Conservation (phyloP, 2,113 vertebrate genomes). For the Anas platyrhynchos region DNA sequence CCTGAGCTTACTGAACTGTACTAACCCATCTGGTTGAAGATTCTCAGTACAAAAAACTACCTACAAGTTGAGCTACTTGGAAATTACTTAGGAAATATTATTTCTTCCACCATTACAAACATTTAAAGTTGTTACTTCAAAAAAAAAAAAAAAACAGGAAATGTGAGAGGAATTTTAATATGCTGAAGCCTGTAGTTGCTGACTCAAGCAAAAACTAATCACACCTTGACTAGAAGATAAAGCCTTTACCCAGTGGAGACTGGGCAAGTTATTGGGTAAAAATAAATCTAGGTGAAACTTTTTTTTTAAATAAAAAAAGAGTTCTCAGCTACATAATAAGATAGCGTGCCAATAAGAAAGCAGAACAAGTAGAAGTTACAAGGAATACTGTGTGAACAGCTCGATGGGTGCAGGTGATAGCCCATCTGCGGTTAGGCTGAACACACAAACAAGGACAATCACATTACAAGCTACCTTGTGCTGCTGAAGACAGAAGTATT, state of each 20-base stretch:
- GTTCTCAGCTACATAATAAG: neutral
- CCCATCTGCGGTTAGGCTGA: neutral
- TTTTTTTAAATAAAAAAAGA: too few relatives aligned
- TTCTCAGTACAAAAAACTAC: neutral
- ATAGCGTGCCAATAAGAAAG: neutral
- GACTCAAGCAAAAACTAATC: neutral
- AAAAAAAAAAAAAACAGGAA: neutral
- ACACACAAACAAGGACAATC: neutral
- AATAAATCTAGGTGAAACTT: neutral
- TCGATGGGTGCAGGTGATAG: neutral
- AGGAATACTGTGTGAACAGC: neutral
- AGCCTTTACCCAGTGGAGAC: neutral
- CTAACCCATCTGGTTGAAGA: accelerated
- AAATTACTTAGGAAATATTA: neutral
- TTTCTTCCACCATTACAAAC: neutral
- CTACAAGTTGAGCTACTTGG: neutral
- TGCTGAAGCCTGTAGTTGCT: neutral
- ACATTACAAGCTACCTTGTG: neutral
- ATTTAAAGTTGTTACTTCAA: neutral
- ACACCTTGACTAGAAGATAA: neutral
- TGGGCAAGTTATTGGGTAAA: neutral
- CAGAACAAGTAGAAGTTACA: neutral
- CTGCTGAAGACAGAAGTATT: neutral
- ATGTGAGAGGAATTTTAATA: neutral
- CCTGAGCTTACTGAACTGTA: neutral